Percentiles rank a stretch among this genome's conserved stretches.
These are phyloP conservation scores for Drosophila nannoptera DNA, from an alignment of 1,140 invertebrate genomes.

Conservation along the genomic window DNA sequence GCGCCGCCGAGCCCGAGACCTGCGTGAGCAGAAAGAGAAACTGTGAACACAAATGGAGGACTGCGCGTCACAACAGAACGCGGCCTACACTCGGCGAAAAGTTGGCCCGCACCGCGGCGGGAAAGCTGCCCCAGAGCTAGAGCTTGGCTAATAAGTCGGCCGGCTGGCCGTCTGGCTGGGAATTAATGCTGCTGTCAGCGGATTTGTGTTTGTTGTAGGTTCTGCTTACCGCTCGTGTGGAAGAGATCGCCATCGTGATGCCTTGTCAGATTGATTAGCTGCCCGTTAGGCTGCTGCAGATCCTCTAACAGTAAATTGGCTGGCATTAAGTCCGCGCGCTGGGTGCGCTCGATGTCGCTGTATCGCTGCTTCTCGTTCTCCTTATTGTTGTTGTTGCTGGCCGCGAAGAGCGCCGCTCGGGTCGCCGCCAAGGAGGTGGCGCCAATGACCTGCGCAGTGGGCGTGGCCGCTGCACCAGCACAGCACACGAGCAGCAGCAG, in stretches of 20 bases:
- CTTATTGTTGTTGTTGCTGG: conserved; percentile 7
- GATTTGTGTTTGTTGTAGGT: conserved; percentile 1
- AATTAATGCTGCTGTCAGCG: conserved; percentile 67
- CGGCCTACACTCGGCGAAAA: not conserved
- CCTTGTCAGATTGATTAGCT: conserved; percentile 80
- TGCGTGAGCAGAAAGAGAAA: conserved; percentile 35
- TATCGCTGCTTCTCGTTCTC: not conserved
- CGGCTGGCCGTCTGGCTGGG: conserved; percentile 42
- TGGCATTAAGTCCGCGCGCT: conserved; percentile 52
- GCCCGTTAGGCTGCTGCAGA: conserved; percentile 63
- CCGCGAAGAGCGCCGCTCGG: conserved; percentile 30
- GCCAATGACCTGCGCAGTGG: conserved; percentile 44
- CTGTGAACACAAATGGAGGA: not conserved
- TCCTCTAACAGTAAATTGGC: conserved; percentile 75
- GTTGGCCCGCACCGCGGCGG: too few species aligned
- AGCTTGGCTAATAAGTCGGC: conserved; percentile 47
- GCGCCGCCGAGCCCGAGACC: conserved; percentile 61
- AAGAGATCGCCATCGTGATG: conserved; percentile 82
- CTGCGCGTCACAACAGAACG: conserved; percentile 57
- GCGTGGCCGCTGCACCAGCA: conserved; percentile 13
- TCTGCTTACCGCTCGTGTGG: conserved; percentile 80
- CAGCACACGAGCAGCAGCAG: conserved; percentile 16
- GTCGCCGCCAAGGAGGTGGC: conserved; percentile 55
- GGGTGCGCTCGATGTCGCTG: conserved; percentile 37
- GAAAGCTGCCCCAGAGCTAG: not conserved